phyloP scores from a whole-genome alignment of 2,797 vertebrate species.

The Dendrocincla tyrannina region DNA sequence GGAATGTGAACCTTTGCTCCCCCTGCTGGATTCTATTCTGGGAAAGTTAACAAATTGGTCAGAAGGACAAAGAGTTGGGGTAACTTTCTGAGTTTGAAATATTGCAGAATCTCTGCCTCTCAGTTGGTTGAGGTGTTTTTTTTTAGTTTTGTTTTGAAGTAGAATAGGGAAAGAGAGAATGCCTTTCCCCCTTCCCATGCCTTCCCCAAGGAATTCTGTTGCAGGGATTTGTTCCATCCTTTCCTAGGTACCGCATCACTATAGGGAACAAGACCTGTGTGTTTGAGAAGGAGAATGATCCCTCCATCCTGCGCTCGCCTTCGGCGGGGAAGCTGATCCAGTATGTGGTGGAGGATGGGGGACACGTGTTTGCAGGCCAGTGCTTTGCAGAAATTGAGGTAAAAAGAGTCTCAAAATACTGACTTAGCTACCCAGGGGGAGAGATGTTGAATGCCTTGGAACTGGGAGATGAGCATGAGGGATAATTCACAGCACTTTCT shows the following conservation, averaged over 20 bases:
- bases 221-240: not conserved
- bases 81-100: not conserved
- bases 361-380: conserved; percentile 94
- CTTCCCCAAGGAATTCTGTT: not conserved
- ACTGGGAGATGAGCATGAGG: rapidly evolving
- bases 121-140: not conserved
- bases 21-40: not conserved
- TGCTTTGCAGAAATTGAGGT: conserved; percentile 99
- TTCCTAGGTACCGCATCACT: conserved; percentile 92
- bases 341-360: conserved; percentile 95
- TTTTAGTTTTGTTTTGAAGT: not conserved
- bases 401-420: conserved; percentile 14
- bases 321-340: conserved; percentile 97
- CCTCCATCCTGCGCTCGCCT: conserved; percentile 91
- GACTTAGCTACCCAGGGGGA: not conserved
- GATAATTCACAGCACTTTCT: not conserved
- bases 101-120: not conserved
- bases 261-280: conserved; percentile 99
- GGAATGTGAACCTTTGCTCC: not conserved
- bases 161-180: not conserved
- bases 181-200: not conserved
- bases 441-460: not conserved
- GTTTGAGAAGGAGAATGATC: conserved; percentile 98
- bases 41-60: not conserved
- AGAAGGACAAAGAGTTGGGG: not conserved